Conservation (phyloP, 2,113 vertebrate species). For the Acanthochromis polyacanthus region DNA sequence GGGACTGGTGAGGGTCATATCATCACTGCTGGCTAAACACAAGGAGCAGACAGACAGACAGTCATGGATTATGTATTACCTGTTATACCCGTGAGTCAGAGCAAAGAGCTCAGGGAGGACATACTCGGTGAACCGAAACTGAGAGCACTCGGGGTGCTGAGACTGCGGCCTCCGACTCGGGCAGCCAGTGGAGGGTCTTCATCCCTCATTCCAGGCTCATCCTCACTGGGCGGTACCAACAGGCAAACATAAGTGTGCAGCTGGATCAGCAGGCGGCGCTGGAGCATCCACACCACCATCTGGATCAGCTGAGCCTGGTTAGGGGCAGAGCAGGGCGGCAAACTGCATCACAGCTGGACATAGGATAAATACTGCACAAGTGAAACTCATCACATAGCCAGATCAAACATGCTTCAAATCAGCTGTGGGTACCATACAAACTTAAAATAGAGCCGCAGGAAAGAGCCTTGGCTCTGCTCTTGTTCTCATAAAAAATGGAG, state of each 20-base stretch:
- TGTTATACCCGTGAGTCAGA: neutral
- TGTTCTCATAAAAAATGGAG: constrained; percentile 69
- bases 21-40: constrained; percentile 93
- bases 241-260: constrained; percentile 96
- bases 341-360: constrained; percentile 11
- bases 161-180: constrained; percentile 90
- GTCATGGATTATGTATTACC: neutral
- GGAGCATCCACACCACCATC: constrained; percentile 99
- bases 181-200: constrained; percentile 88
- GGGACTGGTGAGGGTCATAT: constrained; percentile 98
- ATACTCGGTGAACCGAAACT: constrained; percentile 98
- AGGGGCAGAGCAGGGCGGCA: constrained; percentile 14
- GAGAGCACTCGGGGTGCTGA: constrained; percentile 95
- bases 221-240: constrained; percentile 92
- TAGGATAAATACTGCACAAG: constrained; percentile 5
- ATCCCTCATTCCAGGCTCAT: constrained; percentile 83
- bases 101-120: constrained; percentile 31
- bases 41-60: constrained; percentile 25
- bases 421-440: neutral
- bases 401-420: constrained; percentile 31
- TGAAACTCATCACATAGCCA: neutral
- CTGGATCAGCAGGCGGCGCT: constrained; percentile 93
- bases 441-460: constrained; percentile 50
- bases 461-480: constrained; percentile 29
- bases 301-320: constrained; percentile 96